Evolutionary conservation across 2,113 vertebrate species (phyloP).

Genomic region (Trichechus manatus): DNA sequence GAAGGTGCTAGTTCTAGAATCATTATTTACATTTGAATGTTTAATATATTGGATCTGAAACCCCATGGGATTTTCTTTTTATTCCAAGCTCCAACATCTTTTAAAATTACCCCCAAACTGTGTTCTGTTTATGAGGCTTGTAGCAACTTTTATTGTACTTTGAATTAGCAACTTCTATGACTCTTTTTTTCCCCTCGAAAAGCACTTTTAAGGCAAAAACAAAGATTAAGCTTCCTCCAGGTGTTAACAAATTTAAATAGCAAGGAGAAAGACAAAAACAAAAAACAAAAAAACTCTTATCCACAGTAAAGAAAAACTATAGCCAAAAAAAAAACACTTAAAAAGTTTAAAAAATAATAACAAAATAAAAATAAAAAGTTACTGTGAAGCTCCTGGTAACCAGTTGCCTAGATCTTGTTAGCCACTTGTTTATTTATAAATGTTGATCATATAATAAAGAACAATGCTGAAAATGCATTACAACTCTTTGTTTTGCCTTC

Average conservation of each 20-base stretch:
- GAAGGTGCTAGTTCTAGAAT: constrained; percentile 71
- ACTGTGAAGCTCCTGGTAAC: not conserved
- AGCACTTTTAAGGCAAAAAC: constrained; percentile 66
- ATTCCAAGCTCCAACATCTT: constrained; percentile 50
- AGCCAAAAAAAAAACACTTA: constrained; percentile 4
- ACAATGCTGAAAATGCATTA: constrained; percentile 26
- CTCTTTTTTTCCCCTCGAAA: not conserved
- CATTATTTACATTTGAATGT: constrained; percentile 45
- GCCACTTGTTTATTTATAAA: constrained; percentile 33
- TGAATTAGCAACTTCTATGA: constrained; percentile 60
- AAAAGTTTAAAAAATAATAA: too few relatives aligned
- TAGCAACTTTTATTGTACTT: constrained; percentile 55
- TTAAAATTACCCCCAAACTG: constrained; percentile 66
- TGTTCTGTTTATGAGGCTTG: constrained; percentile 66
- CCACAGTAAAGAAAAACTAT: constrained; percentile 12
- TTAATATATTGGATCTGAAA: constrained; percentile 60
- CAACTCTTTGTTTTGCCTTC: not conserved
- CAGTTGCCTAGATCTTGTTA: not conserved
- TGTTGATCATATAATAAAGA: not conserved
- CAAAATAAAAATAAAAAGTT: constrained; percentile 44
- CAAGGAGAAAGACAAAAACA: not conserved
- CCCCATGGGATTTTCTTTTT: constrained; percentile 60
- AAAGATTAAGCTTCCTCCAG: constrained; percentile 56
- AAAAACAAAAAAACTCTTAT: not conserved
- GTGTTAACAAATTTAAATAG: constrained; percentile 63